Conservation (phyloP, 2,797 vertebrate species). For the Aphelocoma californica region DNA sequence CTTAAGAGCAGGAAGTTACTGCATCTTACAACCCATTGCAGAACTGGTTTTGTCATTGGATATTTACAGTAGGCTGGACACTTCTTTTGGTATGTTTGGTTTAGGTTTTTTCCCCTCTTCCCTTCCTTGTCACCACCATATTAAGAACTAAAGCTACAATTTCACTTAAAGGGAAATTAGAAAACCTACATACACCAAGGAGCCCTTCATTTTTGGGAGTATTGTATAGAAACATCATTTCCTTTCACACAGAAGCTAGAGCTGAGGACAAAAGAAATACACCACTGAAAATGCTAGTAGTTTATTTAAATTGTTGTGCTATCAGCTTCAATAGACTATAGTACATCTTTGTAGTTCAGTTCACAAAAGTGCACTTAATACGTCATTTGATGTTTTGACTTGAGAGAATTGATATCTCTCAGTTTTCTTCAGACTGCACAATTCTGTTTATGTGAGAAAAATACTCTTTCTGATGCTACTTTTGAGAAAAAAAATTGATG, state of each 20-base stretch:
- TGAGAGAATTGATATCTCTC: not conserved
- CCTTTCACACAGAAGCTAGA: not conserved
- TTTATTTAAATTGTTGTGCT: not conserved
- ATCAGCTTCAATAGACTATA: not conserved
- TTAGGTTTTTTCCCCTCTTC: not conserved
- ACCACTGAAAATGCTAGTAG: not conserved
- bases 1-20: not conserved
- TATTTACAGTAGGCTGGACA: not conserved
- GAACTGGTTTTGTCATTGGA: not conserved
- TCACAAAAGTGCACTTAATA: not conserved
- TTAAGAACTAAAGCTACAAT: not conserved
- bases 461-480: not conserved
- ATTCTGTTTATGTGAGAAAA: not conserved
- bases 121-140: not conserved
- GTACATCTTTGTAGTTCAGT: not conserved
- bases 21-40: not conserved
- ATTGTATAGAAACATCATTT: not conserved
- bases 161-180: not conserved
- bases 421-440: not conserved
- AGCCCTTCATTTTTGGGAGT: not conserved
- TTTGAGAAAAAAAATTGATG: not conserved
- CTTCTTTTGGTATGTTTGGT: not conserved
- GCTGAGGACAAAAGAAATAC: not conserved
- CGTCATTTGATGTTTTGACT: not conserved
- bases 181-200: not conserved